These are phyloP conservation scores for Grantiella picta DNA, from an alignment of 2,113 vertebrate genomes.

Conservation along the genomic window DNA sequence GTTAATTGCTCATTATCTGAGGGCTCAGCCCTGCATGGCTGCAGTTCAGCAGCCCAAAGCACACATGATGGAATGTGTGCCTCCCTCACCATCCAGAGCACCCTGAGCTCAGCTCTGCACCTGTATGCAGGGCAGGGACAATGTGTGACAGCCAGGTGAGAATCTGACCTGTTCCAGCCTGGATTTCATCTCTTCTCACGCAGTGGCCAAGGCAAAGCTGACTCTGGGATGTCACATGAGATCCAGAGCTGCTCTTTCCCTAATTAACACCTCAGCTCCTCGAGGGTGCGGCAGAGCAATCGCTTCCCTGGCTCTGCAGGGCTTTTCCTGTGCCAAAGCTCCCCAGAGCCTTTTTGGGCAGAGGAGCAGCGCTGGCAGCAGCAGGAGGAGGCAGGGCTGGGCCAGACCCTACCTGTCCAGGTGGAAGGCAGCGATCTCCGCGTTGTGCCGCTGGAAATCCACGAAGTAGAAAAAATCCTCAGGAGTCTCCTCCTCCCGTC, in stretches of 20 bases:
- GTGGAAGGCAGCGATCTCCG: constrained; percentile 95
- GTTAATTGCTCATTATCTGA: not conserved
- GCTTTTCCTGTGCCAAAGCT: not conserved
- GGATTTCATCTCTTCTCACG: fast-evolving
- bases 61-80: not conserved
- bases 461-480: constrained; percentile 94
- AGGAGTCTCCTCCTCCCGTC: constrained; percentile 88
- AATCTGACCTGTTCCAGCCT: fast-evolving
- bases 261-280: fast-evolving
- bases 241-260: not conserved
- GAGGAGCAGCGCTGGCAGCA: not conserved
- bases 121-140: fast-evolving
- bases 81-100: not conserved
- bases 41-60: not conserved
- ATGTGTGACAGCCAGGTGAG: not conserved
- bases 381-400: not conserved
- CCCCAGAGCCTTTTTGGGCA: not conserved
- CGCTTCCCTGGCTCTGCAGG: not conserved
- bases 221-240: not conserved
- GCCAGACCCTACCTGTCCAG: constrained; percentile 84
- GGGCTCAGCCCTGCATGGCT: not conserved
- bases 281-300: not conserved
- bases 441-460: constrained; percentile 95
- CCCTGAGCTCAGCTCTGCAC: not conserved
- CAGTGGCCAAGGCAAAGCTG: not conserved